Percentiles rank a stretch among this genome's conserved stretches.
Conservation (phyloP, 2,113 vertebrate genomes). For the Scopus umbretta region DNA sequence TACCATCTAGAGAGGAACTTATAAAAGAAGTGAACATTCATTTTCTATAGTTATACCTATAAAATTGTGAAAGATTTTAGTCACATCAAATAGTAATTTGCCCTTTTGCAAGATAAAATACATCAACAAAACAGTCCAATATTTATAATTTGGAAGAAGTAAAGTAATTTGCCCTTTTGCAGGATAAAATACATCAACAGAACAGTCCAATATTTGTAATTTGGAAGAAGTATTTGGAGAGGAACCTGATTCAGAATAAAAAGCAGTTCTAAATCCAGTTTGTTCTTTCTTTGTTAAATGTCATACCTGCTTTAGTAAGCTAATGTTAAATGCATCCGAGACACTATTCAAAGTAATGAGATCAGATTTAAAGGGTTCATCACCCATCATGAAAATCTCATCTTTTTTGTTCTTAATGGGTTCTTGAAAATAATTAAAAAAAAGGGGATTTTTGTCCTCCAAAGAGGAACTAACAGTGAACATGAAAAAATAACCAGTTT, state of each 20-base stretch:
- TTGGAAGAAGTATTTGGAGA: neutral
- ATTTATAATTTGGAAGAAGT: neutral
- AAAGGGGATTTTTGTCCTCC: neutral
- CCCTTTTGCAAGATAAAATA: neutral
- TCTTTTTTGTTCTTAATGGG: neutral
- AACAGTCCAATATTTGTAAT: neutral
- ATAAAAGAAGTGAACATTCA: neutral
- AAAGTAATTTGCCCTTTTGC: neutral
- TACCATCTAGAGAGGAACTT: neutral
- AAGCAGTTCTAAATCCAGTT: neutral
- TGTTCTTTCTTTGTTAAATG: neutral
- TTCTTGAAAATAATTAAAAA: neutral
- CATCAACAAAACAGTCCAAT: neutral
- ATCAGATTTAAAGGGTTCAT: neutral
- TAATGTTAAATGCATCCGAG: neutral
- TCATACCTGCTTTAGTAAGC: neutral
- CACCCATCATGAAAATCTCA: neutral
- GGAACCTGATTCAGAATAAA: neutral
- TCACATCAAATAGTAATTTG: neutral
- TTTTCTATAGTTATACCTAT: neutral
- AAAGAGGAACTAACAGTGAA: neutral
- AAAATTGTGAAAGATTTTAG: neutral
- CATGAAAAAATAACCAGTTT: neutral
- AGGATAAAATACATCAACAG: neutral
- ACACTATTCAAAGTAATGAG: neutral